Base-by-base conservation (phyloP, 1,140 invertebrate genomes). In the Eumaeus atala region DNA sequence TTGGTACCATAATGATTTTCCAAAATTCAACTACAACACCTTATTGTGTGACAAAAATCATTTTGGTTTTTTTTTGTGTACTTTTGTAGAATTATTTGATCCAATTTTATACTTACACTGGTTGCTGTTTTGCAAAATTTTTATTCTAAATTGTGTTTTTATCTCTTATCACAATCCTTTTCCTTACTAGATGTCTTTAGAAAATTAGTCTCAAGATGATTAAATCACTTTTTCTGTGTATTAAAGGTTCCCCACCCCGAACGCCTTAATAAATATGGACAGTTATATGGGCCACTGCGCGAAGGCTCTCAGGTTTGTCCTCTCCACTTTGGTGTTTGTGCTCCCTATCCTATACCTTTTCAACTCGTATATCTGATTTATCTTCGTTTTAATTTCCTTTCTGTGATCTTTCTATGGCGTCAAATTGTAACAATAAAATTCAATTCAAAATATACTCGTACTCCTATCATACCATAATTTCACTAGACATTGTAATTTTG, bases 181-280 rank as follows among this genome's bases (percentile, higher is more conserved):
- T 67, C 71, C 72, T 74, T 70, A 54, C 54, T 77, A 66, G 69
- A 67, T 83, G 72, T 72, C 69, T 80, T 69, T 64, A 64, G 54
- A 67, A 55, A 62, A 47, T 58, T 51, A 54, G 33, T 33, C 21
- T 64, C 61, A 61, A 63, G 66, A 72, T 70, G 64, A 67, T 76
- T 66, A 81, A 78, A 66, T 79, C 76, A 82, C 72, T 84, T 74
- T 86, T 72, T 88, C 77, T 88, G 74, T 87, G 83, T 82, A 87
- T 88, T 87, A 77, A 88, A 88, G 87, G 87, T 88, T 70, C 83
- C 83, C 74, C 87, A 87, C 74, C 85, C 87, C 73, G 87, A 88
- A 85, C 82, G 87, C 84, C 80, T 87, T 70, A 85, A 84, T 88
- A 88, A 88, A 87, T 87, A 87, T 72, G 84, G 87, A 72, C 87